Conservation (phyloP, 2,797 vertebrate species). For the Hemibagrus guttatus region DNA sequence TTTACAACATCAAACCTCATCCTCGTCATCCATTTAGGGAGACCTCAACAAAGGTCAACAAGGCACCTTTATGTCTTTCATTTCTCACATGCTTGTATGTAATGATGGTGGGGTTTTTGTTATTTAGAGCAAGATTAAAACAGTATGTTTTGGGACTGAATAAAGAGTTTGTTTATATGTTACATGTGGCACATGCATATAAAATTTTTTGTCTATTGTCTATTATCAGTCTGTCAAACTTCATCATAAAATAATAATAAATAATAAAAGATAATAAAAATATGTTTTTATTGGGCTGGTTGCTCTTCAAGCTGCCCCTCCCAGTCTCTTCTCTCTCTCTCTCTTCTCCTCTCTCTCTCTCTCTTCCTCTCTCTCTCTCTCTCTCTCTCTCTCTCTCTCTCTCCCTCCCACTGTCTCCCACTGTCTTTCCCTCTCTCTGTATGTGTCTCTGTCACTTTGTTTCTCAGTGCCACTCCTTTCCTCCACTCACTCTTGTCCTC, state of each 20-base stretch:
- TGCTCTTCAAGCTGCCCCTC: background rate
- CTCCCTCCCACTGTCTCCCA: background rate
- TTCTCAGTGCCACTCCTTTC: background rate
- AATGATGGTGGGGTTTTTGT: background rate
- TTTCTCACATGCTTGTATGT: background rate
- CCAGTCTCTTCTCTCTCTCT: background rate
- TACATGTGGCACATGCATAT: background rate
- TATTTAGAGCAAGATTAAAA: background rate
- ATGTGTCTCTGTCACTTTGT: background rate
- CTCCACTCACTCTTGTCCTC: background rate
- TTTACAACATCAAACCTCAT: background rate
- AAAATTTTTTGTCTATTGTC: background rate
- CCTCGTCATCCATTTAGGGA: background rate
- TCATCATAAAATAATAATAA: no score
- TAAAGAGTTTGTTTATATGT: background rate
- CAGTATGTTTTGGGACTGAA: background rate
- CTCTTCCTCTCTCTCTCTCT: background rate
- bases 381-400: background rate
- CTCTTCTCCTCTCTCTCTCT: background rate
- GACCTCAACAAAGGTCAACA: background rate
- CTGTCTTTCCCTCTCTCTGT: background rate
- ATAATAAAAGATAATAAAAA: no score
- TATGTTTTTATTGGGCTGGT: background rate
- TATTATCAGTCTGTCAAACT: background rate
- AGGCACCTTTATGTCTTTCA: background rate